Percentiles rank a stretch among this genome's conserved stretches.
These are phyloP conservation scores for Capreolus pygargus DNA, from an alignment of 2,113 vertebrate species.

Conservation along the genomic window DNA sequence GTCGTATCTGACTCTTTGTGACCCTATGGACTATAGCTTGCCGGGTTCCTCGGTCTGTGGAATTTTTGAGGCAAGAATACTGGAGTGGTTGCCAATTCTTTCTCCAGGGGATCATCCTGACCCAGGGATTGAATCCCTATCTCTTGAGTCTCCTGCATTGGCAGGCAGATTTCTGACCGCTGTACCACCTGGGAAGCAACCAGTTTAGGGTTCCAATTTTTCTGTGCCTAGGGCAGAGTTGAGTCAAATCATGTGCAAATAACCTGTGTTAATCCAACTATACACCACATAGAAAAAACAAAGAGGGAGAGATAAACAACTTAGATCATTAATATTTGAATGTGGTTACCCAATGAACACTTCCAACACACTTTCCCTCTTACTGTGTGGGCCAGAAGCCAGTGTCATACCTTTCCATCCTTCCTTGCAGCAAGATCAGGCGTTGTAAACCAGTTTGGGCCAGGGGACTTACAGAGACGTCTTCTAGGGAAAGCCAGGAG, in stretches of 20 bases:
- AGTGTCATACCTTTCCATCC: not conserved
- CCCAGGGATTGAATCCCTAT: not conserved
- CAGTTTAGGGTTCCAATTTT: not conserved
- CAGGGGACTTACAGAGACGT: not conserved
- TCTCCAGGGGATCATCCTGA: not conserved
- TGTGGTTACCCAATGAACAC: not conserved
- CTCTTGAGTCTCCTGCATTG: not conserved
- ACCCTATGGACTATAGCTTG: not conserved
- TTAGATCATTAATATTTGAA: not conserved
- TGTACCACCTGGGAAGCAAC: not conserved
- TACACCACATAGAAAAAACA: fast-evolving
- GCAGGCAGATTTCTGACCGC: not conserved
- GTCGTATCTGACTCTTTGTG: not conserved
- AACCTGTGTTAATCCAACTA: not conserved
- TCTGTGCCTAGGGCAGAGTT: too few relatives aligned
- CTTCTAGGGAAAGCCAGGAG: not conserved
- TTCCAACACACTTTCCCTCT: not conserved
- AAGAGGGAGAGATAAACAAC: not conserved
- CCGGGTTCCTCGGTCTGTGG: not conserved
- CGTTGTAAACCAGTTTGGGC: not conserved
- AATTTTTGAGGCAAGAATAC: not conserved
- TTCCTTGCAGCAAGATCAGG: not conserved
- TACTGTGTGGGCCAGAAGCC: not conserved
- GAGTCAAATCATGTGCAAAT: not conserved
- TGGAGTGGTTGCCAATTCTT: not conserved